Conservation (phyloP, 1,140 invertebrate genomes). For the Stenopsyche tienmushanensis region DNA sequence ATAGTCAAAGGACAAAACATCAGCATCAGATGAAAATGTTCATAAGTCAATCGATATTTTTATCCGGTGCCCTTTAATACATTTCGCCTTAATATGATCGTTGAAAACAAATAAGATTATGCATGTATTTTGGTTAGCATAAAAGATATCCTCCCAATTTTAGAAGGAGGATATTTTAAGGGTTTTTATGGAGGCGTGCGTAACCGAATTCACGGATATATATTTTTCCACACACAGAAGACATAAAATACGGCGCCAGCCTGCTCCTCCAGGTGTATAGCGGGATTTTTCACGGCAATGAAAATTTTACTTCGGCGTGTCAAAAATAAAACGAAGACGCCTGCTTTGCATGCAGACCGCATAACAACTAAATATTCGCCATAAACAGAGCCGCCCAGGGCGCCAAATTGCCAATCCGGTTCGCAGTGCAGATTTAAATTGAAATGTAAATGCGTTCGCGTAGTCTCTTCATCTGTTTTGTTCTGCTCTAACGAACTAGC, state of each 20-base stretch:
- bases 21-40: too few species aligned
- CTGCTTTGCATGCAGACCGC: conserved; percentile 6
- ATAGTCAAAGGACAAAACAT: too few species aligned
- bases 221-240: too few species aligned
- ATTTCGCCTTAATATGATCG: too few species aligned
- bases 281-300: neutral
- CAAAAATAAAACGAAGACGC: neutral
- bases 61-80: too few species aligned
- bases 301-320: neutral
- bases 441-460: conserved; percentile 18
- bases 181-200: too few species aligned
- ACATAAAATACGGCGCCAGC: neutral
- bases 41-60: too few species aligned
- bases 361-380: conserved; percentile 3
- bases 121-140: too few species aligned
- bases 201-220: too few species aligned
- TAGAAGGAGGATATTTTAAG: too few species aligned
- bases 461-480: conserved; percentile 9
- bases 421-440: conserved; percentile 15
- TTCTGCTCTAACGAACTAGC: conserved; percentile 3
- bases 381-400: conserved; percentile 4
- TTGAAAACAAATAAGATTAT: too few species aligned
- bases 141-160: too few species aligned
- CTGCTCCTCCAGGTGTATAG: neutral
- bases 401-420: conserved; percentile 3